Evolutionary conservation across 2,113 vertebrate genomes (phyloP), one percentile per base, ranked within the genome.

Genomic region (Rattus rattus): DNA sequence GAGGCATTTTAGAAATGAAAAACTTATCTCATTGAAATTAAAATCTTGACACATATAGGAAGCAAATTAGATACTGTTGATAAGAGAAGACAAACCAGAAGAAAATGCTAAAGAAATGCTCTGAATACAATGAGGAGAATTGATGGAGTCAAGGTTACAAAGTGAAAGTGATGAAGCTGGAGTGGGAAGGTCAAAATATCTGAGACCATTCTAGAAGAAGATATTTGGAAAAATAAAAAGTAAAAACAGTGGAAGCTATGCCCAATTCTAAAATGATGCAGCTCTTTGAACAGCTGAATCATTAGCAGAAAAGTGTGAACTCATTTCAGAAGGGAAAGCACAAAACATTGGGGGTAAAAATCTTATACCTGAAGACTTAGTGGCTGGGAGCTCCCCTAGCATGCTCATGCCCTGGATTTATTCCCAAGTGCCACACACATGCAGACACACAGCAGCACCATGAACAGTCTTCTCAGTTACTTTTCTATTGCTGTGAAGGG

Each of bases 1-100:
- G 59, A 30, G 30, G 6, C 5, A 33, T 8, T 83, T 94, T 88
- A 72, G 91, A 88, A 93, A 84, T 92, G 33, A 80, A 95, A 95
- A 85, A 26, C 16, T 26, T 36, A 56, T 14, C 22, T 30, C 33
- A 65, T 16, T 90, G 19, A 91, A 88, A 84, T 73, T 63, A 47
- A 91, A 94, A 81, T n/a, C 10, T 39, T 49, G 93, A 7, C 16
- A 28, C 10, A 79, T 5, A 61, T 5, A 1, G 3, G n/a, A 54
- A 88, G 19, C 1, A 6, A 67, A 84, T 77, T 63, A 93, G 30
- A 90, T 6, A 52, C 1, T 70, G 16, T 12, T 79, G 88, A 65
- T 67, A 26, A 84, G 63, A 73, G 67, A 84, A 83, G 80, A 88
- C 1, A 59, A 59, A n/a, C 54, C 54, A 81, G 54, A 56, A 81